Base-by-base conservation (phyloP, 2,797 vertebrate genomes). In the Macrochelys suwanniensis region DNA sequence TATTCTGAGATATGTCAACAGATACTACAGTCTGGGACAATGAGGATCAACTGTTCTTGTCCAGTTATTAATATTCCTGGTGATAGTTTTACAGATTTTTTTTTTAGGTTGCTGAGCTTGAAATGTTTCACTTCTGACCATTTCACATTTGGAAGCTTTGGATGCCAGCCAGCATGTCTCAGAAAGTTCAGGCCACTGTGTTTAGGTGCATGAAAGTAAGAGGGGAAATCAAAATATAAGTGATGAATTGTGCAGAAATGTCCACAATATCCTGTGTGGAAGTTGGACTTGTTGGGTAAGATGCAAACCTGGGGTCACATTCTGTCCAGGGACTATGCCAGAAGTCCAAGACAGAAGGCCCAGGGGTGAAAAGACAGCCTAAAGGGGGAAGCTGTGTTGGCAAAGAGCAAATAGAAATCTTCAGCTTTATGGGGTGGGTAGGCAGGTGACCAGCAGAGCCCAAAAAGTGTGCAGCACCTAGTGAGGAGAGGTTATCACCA, bases 11-110 rank as follows among this genome's bases (percentile, higher is more conserved):
- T 85, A 2, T 83, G 21, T 88, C 83, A 94, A 82, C 74, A 94
- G 61, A 96, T 77, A 88, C 1, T 6, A 19, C 45, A 59, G n/a
- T 89, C 33, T 80, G 68, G 53, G 33, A 89, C 31, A 94, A 85
- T 53, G n/a, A 92, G 50, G 80, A 96, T 90, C 82, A 94, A 90
- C 56, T 88, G 57, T 87, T 87, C 91, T 93, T 81, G 45, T 76
- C 10, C 80, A 54, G 50, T 28, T 84, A 91, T 74, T 88, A 74
- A 82, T 94, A 80, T 80, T 81, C 87, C 28, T 90, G 50, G n/a
- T 81, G 33, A n/a, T 80, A n/a, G 19, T 86, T 88, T 76, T 1
- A 76, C 11, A 83, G 28, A 17, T 81, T 47, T 85, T 54, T 68
- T 11, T 68, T 15, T 93, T 49, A 85, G 65, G 11, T 57, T 90